Conservation (phyloP, 2,113 vertebrate genomes). For the Atrichornis clamosus region DNA sequence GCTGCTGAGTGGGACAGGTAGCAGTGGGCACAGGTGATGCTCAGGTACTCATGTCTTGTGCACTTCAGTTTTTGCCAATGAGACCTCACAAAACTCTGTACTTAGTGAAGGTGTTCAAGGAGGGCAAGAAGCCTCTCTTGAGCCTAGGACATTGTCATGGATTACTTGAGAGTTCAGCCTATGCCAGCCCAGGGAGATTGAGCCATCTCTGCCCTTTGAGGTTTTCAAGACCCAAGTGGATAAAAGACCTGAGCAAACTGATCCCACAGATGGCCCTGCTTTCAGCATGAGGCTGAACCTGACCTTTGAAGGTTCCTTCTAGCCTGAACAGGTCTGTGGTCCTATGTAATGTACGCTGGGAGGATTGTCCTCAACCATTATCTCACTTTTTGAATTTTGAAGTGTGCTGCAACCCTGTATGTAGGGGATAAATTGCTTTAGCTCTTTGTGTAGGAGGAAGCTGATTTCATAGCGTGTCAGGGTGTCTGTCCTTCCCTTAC, state of each 20-base stretch:
- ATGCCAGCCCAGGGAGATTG: background rate
- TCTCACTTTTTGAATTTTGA: background rate
- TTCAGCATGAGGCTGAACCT: background rate
- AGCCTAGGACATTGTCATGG: no score
- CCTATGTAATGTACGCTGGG: background rate
- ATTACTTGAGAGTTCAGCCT: background rate
- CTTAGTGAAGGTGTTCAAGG: background rate
- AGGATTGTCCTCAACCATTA: background rate
- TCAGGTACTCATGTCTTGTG: background rate
- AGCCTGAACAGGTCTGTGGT: background rate
- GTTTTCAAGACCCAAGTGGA: background rate
- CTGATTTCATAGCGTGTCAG: background rate
- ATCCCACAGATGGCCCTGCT: accelerated
- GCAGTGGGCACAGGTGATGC: background rate
- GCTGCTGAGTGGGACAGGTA: background rate
- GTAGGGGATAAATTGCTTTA: background rate
- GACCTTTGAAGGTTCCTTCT: background rate
- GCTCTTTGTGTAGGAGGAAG: background rate
- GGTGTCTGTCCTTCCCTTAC: background rate
- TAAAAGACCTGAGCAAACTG: background rate
- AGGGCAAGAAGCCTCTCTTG: background rate
- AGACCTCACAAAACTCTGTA: background rate
- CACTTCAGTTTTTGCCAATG: background rate
- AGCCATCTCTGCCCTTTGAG: background rate
- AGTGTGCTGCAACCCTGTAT: background rate